Base-by-base conservation (phyloP, 2,797 vertebrate species). In the Tragelaphus oryx region DNA sequence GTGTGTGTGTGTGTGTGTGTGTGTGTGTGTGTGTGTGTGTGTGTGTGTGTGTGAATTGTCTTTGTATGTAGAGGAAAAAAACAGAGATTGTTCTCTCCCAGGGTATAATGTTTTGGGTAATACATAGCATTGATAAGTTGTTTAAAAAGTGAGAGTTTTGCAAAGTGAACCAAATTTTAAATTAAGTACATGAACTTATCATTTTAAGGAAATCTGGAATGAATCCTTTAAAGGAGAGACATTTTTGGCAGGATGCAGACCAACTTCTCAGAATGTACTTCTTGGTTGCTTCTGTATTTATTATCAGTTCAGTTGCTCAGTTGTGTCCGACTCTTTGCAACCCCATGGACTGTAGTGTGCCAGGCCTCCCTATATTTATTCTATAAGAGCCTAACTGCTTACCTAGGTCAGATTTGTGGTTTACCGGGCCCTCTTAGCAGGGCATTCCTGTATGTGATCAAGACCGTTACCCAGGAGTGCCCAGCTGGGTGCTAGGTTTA, bases 81-180 rank as follows among this genome's bases (percentile, higher is more conserved):
- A 16, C 7, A 12, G 65, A 59, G 30, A 33, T 62, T 33, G 33
- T 90, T 78, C 30, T 87, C 50, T 37, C 82, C 26, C 11, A 12
- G 13, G 46, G 4, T 14, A 30, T 48, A 8, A 71, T 85, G 85
- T 86, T 82, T 95, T 89, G 3, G 0, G 74, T 84, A 81, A 85
- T 52, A 92, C 80, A 93, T 59, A 48, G 68, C 78, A 54, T 68
- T 3, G 14, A 83, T 76, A 76, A 74, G 59, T 90, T 89, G 83
- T 92, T 94, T 96, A 82, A 96, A 96, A 92, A 74, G 85, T 74
- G 91, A 89, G 80, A 87, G 86, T 92, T 95, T 84, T 89, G 75
- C 95, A 55, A 65, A 94, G 93, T 12, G 55, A 71, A 89, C 65
- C 60, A 89, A 80, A 85, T 87, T 79, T 92, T 95, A 87, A 92